These are phyloP conservation scores for Pomacea maculata DNA, from an alignment of 1,140 invertebrate genomes.

Conservation along the genomic window DNA sequence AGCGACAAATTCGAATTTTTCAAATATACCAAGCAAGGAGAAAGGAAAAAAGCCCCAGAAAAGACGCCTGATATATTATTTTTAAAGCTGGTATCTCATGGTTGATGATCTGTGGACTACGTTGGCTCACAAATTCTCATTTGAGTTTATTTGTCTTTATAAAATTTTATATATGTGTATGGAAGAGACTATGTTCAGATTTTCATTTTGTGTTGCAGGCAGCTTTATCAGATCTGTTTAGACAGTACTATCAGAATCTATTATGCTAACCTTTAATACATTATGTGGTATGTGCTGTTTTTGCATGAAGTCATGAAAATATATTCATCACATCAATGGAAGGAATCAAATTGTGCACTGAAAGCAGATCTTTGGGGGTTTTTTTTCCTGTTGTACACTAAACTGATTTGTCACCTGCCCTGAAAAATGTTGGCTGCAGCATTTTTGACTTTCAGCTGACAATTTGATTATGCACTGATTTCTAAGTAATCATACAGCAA, in stretches of 20 bases:
- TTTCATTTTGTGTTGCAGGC: background rate
- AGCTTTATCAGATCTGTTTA: background rate
- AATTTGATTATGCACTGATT: background rate
- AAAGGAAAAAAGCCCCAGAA: no score
- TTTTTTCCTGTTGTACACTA: background rate
- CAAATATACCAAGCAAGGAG: no score
- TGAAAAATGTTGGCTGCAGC: background rate
- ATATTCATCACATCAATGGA: slow-evolving; percentile 23
- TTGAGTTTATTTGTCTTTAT: background rate
- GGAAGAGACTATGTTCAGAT: background rate
- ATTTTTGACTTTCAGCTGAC: background rate
- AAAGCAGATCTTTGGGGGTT: background rate
- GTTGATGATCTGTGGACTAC: background rate
- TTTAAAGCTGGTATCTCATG: no score
- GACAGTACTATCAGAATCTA: background rate
- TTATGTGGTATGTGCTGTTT: background rate
- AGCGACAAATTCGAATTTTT: no score
- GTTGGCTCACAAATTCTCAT: background rate
- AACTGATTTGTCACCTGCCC: slow-evolving; percentile 4
- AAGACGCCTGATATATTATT: no score
- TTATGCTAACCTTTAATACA: background rate
- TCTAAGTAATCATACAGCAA: slow-evolving; percentile 17
- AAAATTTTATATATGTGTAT: background rate
- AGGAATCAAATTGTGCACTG: slow-evolving; percentile 9
- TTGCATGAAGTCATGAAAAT: slow-evolving; percentile 16